A percentile compares a stretch with the other conserved stretches of the same genome.
phyloP scores from a whole-genome alignment of 2,113 vertebrate species.

The Nettapus auritus region DNA sequence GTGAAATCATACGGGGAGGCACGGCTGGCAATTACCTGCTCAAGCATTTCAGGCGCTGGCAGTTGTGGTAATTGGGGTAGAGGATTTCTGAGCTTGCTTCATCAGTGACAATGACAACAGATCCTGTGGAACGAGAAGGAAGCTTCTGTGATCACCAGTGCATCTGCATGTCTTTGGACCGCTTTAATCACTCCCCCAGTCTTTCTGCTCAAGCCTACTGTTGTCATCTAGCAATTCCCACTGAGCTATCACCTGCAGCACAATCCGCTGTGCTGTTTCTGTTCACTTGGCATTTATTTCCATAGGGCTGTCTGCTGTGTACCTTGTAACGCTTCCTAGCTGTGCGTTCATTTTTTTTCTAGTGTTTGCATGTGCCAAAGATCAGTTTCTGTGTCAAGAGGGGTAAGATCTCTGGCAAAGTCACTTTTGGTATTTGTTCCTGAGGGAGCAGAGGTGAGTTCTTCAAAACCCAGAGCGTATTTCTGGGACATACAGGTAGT shows the following conservation, averaged over 20 bases:
- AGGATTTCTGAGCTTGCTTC: conserved; percentile 88
- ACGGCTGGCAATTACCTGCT: conserved; percentile 75
- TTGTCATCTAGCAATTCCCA: not conserved
- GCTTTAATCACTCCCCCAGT: not conserved
- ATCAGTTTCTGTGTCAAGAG: not conserved
- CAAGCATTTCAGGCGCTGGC: conserved; percentile 80
- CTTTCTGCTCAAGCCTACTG: not conserved
- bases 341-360: not conserved
- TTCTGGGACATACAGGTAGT: not conserved
- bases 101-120: conserved; percentile 84
- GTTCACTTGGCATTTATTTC: not conserved
- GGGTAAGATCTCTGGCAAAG: not conserved
- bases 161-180: not conserved
- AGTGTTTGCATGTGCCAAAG: not conserved
- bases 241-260: not conserved
- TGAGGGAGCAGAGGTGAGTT: not conserved
- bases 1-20: not conserved
- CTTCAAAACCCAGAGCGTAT: not conserved
- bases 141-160: not conserved
- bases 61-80: conserved; percentile 90
- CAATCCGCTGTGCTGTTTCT: not conserved
- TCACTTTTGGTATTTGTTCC: not conserved
- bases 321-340: not conserved
- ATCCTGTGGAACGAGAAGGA: conserved; percentile 70
- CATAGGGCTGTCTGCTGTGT: not conserved